phyloP scores from a whole-genome alignment of 1,140 invertebrate species.

The Hesperophylax magnus region DNA sequence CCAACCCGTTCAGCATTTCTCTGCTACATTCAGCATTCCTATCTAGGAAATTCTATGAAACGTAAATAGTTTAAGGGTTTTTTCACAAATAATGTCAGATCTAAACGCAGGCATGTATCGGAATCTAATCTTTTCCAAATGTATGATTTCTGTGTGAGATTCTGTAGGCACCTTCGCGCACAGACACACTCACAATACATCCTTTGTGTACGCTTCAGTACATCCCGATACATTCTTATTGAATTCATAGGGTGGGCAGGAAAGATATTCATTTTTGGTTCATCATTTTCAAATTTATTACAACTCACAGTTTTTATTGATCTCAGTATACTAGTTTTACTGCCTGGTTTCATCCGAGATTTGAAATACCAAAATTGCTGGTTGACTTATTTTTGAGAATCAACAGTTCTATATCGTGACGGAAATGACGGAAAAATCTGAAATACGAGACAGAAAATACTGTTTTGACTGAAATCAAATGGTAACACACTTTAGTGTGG shows the following conservation, averaged over 20 bases:
- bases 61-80: constrained; percentile 22
- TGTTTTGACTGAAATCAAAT: no score
- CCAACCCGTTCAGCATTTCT: neutral
- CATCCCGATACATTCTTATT: neutral
- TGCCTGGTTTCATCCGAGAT: no score
- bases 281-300: no score
- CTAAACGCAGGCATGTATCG: constrained; percentile 12
- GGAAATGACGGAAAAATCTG: no score
- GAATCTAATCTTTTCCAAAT: constrained; percentile 37
- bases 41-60: constrained; percentile 6
- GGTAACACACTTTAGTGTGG: no score
- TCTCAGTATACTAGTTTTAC: no score
- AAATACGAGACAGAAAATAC: no score
- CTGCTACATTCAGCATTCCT: neutral
- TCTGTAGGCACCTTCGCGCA: constrained; percentile 16
- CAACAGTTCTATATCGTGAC: no score
- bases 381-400: no score
- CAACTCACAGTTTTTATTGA: no score
- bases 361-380: no score
- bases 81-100: constrained; percentile 28
- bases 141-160: constrained; percentile 38
- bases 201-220: constrained; percentile 35
- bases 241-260: neutral
- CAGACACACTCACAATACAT: constrained; percentile 24
- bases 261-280: neutral